These are phyloP conservation scores for Sinonovacula constricta DNA, from an alignment of 1,140 invertebrate genomes.

Conservation along the genomic window DNA sequence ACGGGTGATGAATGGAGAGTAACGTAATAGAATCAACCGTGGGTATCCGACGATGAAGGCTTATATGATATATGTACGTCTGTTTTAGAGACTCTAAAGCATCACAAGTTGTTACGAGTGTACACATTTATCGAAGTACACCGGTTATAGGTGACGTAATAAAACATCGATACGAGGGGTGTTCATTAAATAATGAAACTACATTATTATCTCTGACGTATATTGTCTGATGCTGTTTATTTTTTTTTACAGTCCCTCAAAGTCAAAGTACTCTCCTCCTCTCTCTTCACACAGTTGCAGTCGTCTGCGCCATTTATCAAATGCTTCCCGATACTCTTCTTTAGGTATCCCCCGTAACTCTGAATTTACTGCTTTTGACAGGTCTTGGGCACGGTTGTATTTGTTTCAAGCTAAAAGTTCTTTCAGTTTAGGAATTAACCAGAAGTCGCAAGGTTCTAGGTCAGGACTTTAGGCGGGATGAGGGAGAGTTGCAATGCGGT, in stretches of 20 bases:
- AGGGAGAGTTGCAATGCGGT: slow-evolving; percentile 13
- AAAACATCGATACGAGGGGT: no score
- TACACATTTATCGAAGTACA: no score
- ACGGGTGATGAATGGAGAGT: no score
- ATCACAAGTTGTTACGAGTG: no score
- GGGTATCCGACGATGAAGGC: no score
- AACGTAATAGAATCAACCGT: no score
- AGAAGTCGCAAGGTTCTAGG: slow-evolving; percentile 9
- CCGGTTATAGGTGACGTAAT: no score
- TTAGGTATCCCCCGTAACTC: slow-evolving; percentile 3
- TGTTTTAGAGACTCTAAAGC: no score
- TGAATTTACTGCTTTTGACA: slow-evolving; percentile 26
- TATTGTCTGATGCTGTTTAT: no score
- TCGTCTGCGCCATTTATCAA: slow-evolving; percentile 24
- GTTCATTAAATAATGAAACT: slow-evolving; percentile 1
- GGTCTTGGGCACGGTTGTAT: slow-evolving; percentile 19
- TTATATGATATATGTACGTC: no score
- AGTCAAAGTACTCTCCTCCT: slow-evolving; percentile 3
- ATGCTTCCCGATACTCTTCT: no score
- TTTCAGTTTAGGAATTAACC: slow-evolving; percentile 15
- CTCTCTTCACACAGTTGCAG: slow-evolving; percentile 19
- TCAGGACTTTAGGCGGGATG: slow-evolving; percentile 21
- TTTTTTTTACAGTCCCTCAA: slow-evolving; percentile 20
- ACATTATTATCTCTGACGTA: not conserved
- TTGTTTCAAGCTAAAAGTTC: slow-evolving; percentile 23